phyloP scores from a whole-genome alignment of 37 sponge, comb jelly and placozoan species.

The Spongilla lacustris region DNA sequence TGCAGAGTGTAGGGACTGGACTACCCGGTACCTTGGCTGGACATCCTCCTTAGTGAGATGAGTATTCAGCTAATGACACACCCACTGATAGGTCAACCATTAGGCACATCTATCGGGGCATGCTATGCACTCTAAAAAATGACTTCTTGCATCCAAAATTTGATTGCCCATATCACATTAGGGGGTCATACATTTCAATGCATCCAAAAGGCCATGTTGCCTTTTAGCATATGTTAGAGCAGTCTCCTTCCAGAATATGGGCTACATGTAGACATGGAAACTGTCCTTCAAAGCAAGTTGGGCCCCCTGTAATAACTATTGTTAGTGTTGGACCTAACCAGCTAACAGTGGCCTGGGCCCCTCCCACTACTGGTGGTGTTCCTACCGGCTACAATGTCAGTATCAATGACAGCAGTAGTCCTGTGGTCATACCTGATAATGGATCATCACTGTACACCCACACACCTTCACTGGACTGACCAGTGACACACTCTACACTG shows the following conservation, averaged over 20 bases:
- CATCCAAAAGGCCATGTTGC: no score
- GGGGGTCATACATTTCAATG: no score
- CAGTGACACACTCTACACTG: constrained; percentile 1
- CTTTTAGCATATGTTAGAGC: no score
- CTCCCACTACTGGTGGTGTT: not conserved
- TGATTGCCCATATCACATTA: no score
- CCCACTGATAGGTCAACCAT: no score
- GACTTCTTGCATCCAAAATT: no score
- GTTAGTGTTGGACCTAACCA: not conserved
- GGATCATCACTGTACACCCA: not conserved
- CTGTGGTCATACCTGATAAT: not conserved
- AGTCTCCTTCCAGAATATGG: no score
- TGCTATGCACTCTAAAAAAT: no score
- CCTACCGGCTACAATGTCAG: not conserved
- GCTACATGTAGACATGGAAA: no score
- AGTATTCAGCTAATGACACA: no score
- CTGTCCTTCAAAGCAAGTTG: no score
- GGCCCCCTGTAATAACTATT: not conserved
- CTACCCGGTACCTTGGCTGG: not conserved
- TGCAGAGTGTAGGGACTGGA: not conserved
- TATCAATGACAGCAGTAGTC: not conserved
- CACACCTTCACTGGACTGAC: not conserved
- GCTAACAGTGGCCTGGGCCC: not conserved
- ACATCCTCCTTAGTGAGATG: not conserved
- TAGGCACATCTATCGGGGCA: no score